Percentiles rank a stretch among this genome's conserved stretches.
phyloP scores from a whole-genome alignment of 2,888 invertebrate genomes.

The Phytoseiulus persimilis region DNA sequence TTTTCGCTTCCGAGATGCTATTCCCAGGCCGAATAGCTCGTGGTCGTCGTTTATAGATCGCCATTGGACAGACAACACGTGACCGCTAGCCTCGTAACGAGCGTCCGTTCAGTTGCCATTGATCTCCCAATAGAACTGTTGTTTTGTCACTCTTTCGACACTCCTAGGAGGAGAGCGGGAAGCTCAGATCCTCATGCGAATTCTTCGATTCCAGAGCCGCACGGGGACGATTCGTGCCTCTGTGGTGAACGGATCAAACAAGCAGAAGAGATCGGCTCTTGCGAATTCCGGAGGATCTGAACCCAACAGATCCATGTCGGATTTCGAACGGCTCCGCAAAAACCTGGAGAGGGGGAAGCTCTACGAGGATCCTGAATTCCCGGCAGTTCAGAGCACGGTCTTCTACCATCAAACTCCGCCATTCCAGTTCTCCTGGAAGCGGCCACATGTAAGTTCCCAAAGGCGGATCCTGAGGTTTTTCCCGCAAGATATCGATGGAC shows the following conservation, averaged over 20 bases:
- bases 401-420: conserved; percentile 91
- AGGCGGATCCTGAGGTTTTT: no score
- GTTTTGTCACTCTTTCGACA: neutral
- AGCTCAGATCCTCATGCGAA: neutral
- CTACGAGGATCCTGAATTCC: conserved; percentile 87
- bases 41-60: neutral
- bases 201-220: neutral
- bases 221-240: conserved; percentile 36
- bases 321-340: conserved; percentile 73
- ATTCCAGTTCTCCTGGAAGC: conserved; percentile 81
- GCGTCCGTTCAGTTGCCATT: neutral
- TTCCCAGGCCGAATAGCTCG: neutral
- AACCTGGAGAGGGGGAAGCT: conserved; percentile 66
- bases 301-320: conserved; percentile 54
- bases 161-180: neutral
- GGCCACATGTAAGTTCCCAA: conserved; percentile 62
- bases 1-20: neutral
- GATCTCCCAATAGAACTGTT: neutral
- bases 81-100: neutral
- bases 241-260: neutral
- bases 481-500: no score
- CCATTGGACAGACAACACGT: neutral
- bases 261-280: neutral
- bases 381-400: conserved; percentile 75
- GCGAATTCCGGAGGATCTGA: neutral